Conservation (phyloP, 2,113 vertebrate genomes). For the Speoplatyrhinus poulsoni region DNA sequence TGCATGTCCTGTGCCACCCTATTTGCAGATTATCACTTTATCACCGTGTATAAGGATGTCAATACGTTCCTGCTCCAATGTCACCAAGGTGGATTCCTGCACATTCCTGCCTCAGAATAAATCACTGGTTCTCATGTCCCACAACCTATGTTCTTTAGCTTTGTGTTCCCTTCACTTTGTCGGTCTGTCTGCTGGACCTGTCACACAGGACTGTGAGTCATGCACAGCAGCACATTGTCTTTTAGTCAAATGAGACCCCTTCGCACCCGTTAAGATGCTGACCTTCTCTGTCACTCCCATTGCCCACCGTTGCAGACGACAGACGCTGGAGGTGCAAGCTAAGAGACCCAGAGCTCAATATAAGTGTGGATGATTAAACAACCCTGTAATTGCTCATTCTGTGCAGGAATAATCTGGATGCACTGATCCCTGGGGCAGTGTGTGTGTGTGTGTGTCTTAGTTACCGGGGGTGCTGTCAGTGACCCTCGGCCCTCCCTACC, state of each 20-base stretch:
- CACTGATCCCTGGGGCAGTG: slow-evolving; percentile 56
- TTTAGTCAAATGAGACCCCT: slow-evolving; percentile 66
- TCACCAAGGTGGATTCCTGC: slow-evolving; percentile 10
- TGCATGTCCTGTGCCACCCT: not conserved
- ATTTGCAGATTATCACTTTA: not conserved
- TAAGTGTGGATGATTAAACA: slow-evolving; percentile 76
- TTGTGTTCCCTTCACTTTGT: slow-evolving; percentile 34
- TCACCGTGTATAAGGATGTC: not conserved
- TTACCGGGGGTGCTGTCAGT: slow-evolving; percentile 45
- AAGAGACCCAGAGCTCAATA: slow-evolving; percentile 68
- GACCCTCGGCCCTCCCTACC: slow-evolving; percentile 67
- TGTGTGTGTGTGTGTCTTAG: slow-evolving; percentile 19
- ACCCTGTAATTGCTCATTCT: slow-evolving; percentile 77
- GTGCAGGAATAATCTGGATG: slow-evolving; percentile 66
- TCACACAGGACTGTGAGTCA: slow-evolving; percentile 54
- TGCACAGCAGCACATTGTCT: slow-evolving; percentile 52
- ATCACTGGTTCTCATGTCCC: slow-evolving; percentile 46
- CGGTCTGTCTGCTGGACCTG: slow-evolving; percentile 54
- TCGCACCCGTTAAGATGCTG: slow-evolving; percentile 67
- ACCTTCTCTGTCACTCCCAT: slow-evolving; percentile 75
- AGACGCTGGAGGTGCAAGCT: slow-evolving; percentile 69
- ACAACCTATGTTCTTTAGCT: slow-evolving; percentile 50
- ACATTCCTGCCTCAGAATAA: slow-evolving; percentile 48
- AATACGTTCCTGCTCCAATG: not conserved
- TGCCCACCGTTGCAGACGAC: slow-evolving; percentile 42